Evolutionary conservation across 2,888 invertebrate genomes (phyloP).

Genomic region (Eupithecia centaureata): DNA sequence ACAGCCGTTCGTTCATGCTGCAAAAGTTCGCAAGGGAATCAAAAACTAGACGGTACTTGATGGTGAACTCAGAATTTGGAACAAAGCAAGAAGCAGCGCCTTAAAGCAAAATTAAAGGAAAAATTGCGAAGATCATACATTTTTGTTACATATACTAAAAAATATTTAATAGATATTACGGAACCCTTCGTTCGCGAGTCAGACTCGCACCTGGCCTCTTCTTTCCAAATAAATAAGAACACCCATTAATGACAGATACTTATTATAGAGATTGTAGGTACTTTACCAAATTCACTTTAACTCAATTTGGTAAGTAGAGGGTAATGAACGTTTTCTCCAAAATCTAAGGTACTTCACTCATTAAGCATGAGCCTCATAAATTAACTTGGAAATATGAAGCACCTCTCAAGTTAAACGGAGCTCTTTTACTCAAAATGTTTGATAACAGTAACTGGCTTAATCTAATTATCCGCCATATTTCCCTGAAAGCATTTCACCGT

Average conservation of each 20-base stretch:
- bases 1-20: no score
- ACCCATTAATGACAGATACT: not conserved
- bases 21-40: no score
- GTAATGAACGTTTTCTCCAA: not conserved
- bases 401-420: not conserved
- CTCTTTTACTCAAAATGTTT: not conserved
- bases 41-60: no score
- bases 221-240: no score
- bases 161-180: no score
- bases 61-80: no score
- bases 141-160: no score
- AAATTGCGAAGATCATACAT: no score
- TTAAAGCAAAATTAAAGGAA: no score
- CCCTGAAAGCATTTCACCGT: not conserved
- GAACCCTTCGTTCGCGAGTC: no score
- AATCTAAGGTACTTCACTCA: not conserved
- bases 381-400: not conserved
- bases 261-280: not conserved
- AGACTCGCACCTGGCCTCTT: no score
- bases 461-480: not conserved
- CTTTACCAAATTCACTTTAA: not conserved
- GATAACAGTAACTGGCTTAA: constrained; percentile 1
- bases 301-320: not conserved
- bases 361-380: not conserved
- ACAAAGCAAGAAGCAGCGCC: no score